Base-by-base conservation (phyloP, 2,888 invertebrate species). In the Tetanocera ferruginea region DNA sequence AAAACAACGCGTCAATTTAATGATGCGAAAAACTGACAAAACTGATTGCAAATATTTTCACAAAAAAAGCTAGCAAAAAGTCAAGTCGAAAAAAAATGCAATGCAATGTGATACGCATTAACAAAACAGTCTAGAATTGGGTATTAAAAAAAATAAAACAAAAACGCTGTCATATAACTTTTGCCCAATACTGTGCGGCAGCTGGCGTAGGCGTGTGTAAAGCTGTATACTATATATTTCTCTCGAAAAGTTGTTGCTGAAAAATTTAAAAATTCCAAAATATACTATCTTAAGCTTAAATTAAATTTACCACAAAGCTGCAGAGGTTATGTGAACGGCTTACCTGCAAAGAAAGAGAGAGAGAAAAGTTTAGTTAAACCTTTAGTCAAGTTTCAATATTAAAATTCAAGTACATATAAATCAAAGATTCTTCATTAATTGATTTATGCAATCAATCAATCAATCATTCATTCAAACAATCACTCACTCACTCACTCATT, bases 261-360 rank as follows among this genome's bases (percentile, higher is more conserved):
- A n/a, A n/a, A n/a, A n/a, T n/a, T n/a, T n/a, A n/a, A n/a, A 17
- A 52, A 52, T 8, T 51, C n/a, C 51, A 8, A 11, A 51, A 8
- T 51, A 8, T 51, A 31, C n/a, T n/a, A 31, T 4, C 31, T 37
- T 37, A 37, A 37, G 8, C 8, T 37, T 6, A 37, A 43, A 14
- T 43, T 11, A 43, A 11, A 14, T 43, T 43, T 43, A 43, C 43
- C 43, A 43, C 14, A 43, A 43, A 43, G 43, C 43, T 43, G 43
- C 11, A 43, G 11, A 43, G 14, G 19, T 2, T 55, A 23, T 19
- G 9, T 19, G 23, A 19, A 11, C 8, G 19, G 28, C 81, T 82
- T 80, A 83, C 83, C 83, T 83, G 81, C 17, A 76, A 76, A 37
- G 25, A 57, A 55, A 28, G 43, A 69, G 31, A 69, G 28, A 70